Evolutionary conservation across 2,113 vertebrate genomes (phyloP), one percentile per base, ranked within the genome.

Genomic region (Caretta caretta): DNA sequence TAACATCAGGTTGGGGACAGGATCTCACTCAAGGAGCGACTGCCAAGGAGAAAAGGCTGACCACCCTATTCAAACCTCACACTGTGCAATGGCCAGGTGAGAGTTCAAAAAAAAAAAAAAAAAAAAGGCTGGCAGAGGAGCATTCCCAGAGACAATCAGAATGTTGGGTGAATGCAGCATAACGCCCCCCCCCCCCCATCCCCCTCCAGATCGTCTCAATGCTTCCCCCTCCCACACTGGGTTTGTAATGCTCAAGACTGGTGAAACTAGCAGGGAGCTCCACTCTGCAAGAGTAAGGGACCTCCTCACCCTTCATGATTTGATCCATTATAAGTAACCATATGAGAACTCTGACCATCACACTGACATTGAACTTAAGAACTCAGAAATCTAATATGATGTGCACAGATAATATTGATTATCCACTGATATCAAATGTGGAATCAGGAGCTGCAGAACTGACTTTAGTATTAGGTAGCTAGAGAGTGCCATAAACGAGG

Each of bases 131-230:
- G 3, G 20, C 35, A 42, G 69, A 87, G 90, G 78, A 86, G 78
- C 46, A 53, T 65, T 78, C 49, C 80, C 51, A 4, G 12, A 35
- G 14, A 78, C 80, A 22, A 29, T 27, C 0, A 0, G 91, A 94
- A 90, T 1, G 3, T 0, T 0, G 4, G 22, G 4, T 51, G 59
- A 86, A 89, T 38, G 10, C 83, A 48, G 56, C 22, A 1, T 0
- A 51, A 25, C 5, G 46, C 27, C 85, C 9, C 12, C 27, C 88
- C 46, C 62, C n/a, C 53, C 38, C 20, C 31, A 35, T 19, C 59
- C 10, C 3, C 3, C 72, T 16, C 8, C 48, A 53, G 25, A 19
- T 6, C 19, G 72, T 51, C 62, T 82, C 80, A 72, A n/a, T 46
- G 62, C n/a, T 16, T 12, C 12, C 46, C 46, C 50, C 48, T 8